Conservation (phyloP, 2,113 vertebrate species). For the Myxocyprinus asiaticus region DNA sequence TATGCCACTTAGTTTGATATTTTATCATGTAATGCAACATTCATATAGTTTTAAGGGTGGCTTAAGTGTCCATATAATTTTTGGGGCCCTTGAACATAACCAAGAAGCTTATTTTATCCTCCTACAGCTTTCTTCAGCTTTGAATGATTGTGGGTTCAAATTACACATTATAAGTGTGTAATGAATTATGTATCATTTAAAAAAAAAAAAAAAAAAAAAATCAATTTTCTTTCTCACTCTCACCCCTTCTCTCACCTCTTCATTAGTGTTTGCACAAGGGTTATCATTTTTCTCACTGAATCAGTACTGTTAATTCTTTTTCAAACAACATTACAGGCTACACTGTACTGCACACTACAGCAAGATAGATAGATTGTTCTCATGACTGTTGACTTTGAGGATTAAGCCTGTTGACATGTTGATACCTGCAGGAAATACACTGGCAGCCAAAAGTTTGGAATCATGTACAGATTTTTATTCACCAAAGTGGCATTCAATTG, state of each 20-base stretch:
- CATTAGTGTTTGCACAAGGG: neutral
- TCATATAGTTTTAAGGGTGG: neutral
- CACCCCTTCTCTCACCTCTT: neutral
- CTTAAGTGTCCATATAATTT: conserved; percentile 1
- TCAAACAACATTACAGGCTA: neutral
- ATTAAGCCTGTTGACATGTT: conserved; percentile 20
- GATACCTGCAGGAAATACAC: conserved; percentile 3
- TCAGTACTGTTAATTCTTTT: neutral
- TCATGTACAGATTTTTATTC: no score
- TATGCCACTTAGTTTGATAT: neutral
- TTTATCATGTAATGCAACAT: neutral
- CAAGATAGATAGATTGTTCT: neutral
- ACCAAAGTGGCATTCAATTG: no score
- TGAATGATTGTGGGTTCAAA: conserved; percentile 1
- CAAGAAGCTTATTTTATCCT: neutral
- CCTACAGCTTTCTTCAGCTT: neutral
- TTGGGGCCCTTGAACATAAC: neutral
- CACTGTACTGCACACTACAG: neutral
- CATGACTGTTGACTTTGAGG: neutral
- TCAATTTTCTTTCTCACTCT: neutral
- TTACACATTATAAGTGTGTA: neutral
- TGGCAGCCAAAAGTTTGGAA: no score
- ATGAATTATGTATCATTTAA: neutral
- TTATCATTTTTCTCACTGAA: conserved; percentile 2
- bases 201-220: no score